Evolutionary conservation across 2,888 invertebrate genomes (phyloP).

Genomic region (Drosophila bunnanda): DNA sequence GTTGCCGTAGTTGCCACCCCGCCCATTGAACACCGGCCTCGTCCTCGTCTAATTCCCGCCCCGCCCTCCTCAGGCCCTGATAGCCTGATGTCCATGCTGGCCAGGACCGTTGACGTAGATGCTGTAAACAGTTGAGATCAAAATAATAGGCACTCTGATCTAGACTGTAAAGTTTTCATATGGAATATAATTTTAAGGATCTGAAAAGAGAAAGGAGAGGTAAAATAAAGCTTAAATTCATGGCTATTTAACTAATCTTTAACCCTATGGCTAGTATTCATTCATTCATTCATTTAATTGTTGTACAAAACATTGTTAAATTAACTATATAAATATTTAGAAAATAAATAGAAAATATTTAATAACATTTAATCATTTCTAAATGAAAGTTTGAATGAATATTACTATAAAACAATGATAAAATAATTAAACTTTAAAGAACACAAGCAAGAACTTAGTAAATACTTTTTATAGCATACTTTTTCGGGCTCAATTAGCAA

Average conservation of each 20-base stretch:
- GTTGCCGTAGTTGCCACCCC: slow-evolving; percentile 19
- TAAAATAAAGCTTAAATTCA: too few relatives aligned
- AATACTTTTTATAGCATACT: not conserved
- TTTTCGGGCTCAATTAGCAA: not conserved
- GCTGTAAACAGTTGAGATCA: slow-evolving; percentile 12
- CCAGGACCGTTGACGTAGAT: slow-evolving; percentile 45
- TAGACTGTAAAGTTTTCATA: too few relatives aligned
- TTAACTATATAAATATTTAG: too few relatives aligned
- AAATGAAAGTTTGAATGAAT: not conserved
- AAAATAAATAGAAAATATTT: too few relatives aligned
- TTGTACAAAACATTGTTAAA: not conserved
- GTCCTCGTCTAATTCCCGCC: slow-evolving; percentile 11
- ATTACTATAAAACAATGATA: too few relatives aligned
- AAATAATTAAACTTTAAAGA: not conserved
- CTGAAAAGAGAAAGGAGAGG: too few relatives aligned
- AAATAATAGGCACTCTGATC: not conserved
- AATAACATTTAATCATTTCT: too few relatives aligned
- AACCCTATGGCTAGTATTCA: too few relatives aligned
- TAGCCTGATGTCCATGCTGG: slow-evolving; percentile 45
- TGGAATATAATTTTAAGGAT: too few relatives aligned
- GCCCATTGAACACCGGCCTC: slow-evolving; percentile 4
- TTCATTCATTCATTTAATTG: too few relatives aligned
- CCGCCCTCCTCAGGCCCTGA: slow-evolving; percentile 14
- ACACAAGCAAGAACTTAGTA: not conserved
- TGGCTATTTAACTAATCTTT: too few relatives aligned